phyloP scores from a whole-genome alignment of 2,113 vertebrate genomes.

The Acanthochromis polyacanthus region DNA sequence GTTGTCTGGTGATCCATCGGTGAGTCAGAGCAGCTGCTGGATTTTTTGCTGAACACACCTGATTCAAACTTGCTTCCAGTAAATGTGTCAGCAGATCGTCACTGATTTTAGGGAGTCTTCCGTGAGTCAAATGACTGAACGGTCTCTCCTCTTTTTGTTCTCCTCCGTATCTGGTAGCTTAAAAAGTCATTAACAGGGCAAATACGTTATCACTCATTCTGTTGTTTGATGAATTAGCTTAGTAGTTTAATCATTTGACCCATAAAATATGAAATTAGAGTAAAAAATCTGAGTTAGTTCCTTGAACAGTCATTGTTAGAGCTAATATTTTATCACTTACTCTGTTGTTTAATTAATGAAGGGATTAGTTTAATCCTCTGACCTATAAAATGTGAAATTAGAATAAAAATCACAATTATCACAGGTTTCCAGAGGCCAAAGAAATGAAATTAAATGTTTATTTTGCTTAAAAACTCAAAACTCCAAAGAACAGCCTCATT shows the following conservation, averaged over 20 bases:
- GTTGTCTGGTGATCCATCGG: no score
- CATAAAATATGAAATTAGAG: background rate
- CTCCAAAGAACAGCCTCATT: background rate
- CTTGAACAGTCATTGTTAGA: no score
- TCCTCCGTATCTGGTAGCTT: no score
- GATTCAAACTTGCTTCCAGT: slow-evolving; percentile 1
- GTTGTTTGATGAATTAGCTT: background rate
- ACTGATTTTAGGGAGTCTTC: background rate
- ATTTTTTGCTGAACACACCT: slow-evolving; percentile 10
- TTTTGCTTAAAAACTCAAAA: background rate
- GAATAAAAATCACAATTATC: background rate
- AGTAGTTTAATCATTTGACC: background rate
- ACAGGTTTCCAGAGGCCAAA: background rate
- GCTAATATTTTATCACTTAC: background rate
- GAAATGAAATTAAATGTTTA: no score
- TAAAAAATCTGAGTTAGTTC: no score
- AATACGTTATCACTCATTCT: background rate
- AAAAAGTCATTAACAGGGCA: no score
- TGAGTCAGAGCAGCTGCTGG: slow-evolving; percentile 1
- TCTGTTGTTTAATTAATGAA: no score
- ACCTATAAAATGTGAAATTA: background rate
- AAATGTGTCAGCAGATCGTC: background rate
- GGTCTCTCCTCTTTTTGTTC: background rate
- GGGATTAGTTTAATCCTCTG: background rate
- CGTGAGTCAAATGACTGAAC: background rate